Base-by-base conservation (phyloP, 2,888 invertebrate genomes). In the Dromius quadrimaculatus region DNA sequence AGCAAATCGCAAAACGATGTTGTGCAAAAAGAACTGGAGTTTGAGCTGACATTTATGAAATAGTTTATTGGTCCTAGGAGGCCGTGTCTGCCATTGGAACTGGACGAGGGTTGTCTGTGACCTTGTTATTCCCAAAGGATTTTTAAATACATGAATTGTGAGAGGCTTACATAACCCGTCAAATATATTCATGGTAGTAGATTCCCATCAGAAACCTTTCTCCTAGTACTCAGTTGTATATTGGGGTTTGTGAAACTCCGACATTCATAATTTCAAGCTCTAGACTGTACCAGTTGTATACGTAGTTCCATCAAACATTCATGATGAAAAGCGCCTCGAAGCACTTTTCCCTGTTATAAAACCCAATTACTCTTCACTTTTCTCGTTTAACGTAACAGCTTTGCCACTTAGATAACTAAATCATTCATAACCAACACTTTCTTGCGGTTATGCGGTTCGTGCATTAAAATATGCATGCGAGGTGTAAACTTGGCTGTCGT, bases 11-110 rank as follows among this genome's bases (percentile, higher is more conserved):
- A 59, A 68, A 68, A 68, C 59, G 68, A 59, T 68, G 68, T 68
- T 59, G 43, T 59, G 68, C 59, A 57, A 68, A 59, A 68, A 59
- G 68, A 68, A 32, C 59, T 34, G 43, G 45, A 59, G 45, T 59
- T 43, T 17, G 43, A 13, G 20, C 43, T 68, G 68, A 68, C 68
- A 41, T 68, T 68, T 68, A 68, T 68, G 68, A 68, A 68, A 68
- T 68, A 68, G 68, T 68, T 68, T 68, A 68, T 68, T 59, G 68
- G 68, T 68, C 68, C 68, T 59, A 20, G 19, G 68, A 45, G 68
- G 59, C 34, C 11, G 34, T 11, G 36, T n/a, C 34, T 11, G 34
- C 36, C 59, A 36, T 34, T 23, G 59, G 59, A 34, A 59, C 32
- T 38, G 43, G 59, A 57, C 43, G 43, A 32, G 59, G 59, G 59